Percentiles rank a stretch among this genome's conserved stretches.
Conservation (phyloP, 2,797 vertebrate species). For the Diplodus sargus region DNA sequence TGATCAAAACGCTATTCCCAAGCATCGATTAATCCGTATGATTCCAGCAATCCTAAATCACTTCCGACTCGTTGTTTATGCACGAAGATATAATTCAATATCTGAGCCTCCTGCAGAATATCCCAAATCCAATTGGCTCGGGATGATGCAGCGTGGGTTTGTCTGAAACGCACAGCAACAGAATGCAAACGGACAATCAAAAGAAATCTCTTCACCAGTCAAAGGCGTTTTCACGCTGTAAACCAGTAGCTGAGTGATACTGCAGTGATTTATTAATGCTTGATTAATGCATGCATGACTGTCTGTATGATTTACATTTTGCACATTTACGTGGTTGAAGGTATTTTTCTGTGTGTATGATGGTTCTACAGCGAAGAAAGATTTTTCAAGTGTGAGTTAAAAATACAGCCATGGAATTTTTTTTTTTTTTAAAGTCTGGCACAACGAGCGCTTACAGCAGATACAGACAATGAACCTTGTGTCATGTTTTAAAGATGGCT, state of each 20-base stretch:
- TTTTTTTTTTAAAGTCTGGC: not conserved
- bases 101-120: slow-evolving; percentile 35
- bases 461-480: slow-evolving; percentile 24
- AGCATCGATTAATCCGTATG: slow-evolving; percentile 16
- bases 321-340: not conserved
- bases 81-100: slow-evolving; percentile 40
- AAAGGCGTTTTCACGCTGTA: slow-evolving; percentile 7
- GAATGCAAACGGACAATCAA: slow-evolving; percentile 3
- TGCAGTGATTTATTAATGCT: slow-evolving; percentile 12
- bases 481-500: slow-evolving; percentile 25
- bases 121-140: slow-evolving; percentile 31
- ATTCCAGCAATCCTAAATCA: slow-evolving; percentile 32
- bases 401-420: not conserved
- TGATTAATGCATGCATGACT: not conserved
- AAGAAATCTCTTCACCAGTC: not conserved
- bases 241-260: not conserved
- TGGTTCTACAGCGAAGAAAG: not conserved
- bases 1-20: slow-evolving; percentile 2
- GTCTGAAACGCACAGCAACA: slow-evolving; percentile 25
- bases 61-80: slow-evolving; percentile 37
- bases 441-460: not conserved
- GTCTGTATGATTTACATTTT: not conserved
- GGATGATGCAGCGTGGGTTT: slow-evolving; percentile 3
- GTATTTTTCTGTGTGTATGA: not conserved
- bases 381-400: slow-evolving; percentile 10